Conservation (phyloP, 2,113 vertebrate genomes). For the Neopipo cinnamomea region DNA sequence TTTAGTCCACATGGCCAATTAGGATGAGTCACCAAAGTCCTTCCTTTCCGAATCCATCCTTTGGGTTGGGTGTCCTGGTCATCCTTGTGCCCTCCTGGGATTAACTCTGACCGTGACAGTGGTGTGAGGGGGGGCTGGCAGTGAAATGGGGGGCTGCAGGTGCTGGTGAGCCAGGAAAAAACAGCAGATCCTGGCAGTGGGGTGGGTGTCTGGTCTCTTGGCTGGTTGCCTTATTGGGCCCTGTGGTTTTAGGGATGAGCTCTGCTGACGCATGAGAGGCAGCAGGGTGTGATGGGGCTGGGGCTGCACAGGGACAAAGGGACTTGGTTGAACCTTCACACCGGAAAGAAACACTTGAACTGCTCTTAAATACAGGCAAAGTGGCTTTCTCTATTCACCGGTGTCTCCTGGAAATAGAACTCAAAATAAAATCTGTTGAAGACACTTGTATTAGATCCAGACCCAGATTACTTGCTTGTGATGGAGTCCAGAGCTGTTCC, state of each 20-base stretch:
- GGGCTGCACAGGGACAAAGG: not conserved
- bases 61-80: not conserved
- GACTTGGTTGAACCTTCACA: not conserved
- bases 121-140: not conserved
- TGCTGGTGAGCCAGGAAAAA: not conserved
- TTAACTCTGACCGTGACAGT: not conserved
- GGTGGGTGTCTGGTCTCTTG: not conserved
- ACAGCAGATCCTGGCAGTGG: not conserved
- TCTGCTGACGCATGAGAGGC: not conserved
- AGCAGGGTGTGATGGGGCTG: not conserved
- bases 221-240: not conserved
- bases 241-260: not conserved
- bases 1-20: not conserved
- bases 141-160: not conserved
- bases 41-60: not conserved
- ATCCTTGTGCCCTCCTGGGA: not conserved
- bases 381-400: not conserved
- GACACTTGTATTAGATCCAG: not conserved
- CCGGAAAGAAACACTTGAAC: not conserved
- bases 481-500: not conserved
- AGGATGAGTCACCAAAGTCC: constrained; percentile 34
- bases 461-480: not conserved
- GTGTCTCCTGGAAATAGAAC: not conserved
- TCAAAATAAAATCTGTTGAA: not conserved
- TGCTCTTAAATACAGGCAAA: not conserved